Evolutionary conservation across 2,888 invertebrate species (phyloP), one percentile per base, ranked within the genome.

Genomic region (Clepsis dumicolana): DNA sequence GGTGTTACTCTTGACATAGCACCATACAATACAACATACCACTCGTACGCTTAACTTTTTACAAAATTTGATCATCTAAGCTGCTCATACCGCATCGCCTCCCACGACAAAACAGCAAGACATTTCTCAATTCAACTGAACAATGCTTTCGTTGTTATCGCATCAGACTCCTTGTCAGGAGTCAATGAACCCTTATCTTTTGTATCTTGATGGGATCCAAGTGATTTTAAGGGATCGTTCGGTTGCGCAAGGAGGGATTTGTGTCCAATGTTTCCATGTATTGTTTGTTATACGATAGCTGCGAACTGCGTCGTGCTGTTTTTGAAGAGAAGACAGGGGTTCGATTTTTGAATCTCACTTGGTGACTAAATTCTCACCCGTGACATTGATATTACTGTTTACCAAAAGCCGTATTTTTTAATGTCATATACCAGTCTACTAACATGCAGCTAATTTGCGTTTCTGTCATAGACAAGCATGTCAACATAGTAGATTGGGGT

Each of bases 151-250:
- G 44, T 48, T 61, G 65, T 60, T 44, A 61, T 54, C 65, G 62
- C 41, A 24, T 62, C 35, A 27, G 44, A 41, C 44, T 64, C 54
- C 56, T 56, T 54, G 61, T 63, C 62, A 59, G 54, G 16, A 54
- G 60, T 70, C 64, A 70, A 41, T 48, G 10, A n/a, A 61, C 59
- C 59, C 61, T 61, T 61, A 48, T 66, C 65, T 59, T 27, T 60
- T 60, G 57, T 65, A 0, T 10, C n/a, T 4, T 14, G 18, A 44
- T 18, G 21, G 12, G 48, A 21, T 21, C 21, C 3, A 18, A 12
- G 12, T 21, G 48, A 48, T 48, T 48, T n/a, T 7, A 18, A 52
- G 25, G 56, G 12, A 35, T 57, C 27, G 35, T 57, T 65, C 25
- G 57, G 65, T 65, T 38, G 18, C 18, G 57, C 48, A 50, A 64